Base-by-base conservation (phyloP, 2,888 invertebrate genomes). In the Polydrusus cervinus region DNA sequence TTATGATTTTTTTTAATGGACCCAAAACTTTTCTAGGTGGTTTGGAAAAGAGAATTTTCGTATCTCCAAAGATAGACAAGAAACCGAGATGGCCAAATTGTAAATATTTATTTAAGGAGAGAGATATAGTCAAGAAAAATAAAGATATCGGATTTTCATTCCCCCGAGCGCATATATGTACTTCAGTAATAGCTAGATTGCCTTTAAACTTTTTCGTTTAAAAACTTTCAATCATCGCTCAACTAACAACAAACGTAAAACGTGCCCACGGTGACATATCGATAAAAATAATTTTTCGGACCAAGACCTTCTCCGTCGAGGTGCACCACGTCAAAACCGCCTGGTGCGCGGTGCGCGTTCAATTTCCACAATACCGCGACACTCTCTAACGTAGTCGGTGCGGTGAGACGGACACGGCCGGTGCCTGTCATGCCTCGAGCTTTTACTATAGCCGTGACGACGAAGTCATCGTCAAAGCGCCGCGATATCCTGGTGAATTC, bases 331-430 rank as follows among this genome's bases (percentile, higher is more conserved):
- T 70, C 61, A 13, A 14, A 57, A 14, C 34, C 68, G 30, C 43
- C 40, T 69, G 62, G 66, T 73, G 53, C 74, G 68, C 64, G 51
- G 25, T 13, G 55, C 45, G 57, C 57, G 20, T 60, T 68, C 60
- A 45, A 34, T 49, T 45, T 55, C 55, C 45, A 40, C 68, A 60
- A 60, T 16, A 55, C 53, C 60, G 20, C 67, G 47, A 55, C 53
- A 53, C 55, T 65, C 66, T 30, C 53, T 18, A 67, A 38, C 57
- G 62, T 62, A 75, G 75, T 75, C 72, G 68, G 68, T 51, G 43
- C 67, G 49, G 70, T 71, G 75, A 71, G 20, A 75, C 72, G 51
- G 75, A 75, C 60, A 61, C 72, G 68, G 71, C 55, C 64, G 66
- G 62, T 68, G 75, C 71, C 16, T 68, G 71, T 72, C 71, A 71